Percentiles rank a stretch among this genome's conserved stretches.
phyloP scores from a whole-genome alignment of 2,888 invertebrate genomes.

The Cremastobaeus sp. region DNA sequence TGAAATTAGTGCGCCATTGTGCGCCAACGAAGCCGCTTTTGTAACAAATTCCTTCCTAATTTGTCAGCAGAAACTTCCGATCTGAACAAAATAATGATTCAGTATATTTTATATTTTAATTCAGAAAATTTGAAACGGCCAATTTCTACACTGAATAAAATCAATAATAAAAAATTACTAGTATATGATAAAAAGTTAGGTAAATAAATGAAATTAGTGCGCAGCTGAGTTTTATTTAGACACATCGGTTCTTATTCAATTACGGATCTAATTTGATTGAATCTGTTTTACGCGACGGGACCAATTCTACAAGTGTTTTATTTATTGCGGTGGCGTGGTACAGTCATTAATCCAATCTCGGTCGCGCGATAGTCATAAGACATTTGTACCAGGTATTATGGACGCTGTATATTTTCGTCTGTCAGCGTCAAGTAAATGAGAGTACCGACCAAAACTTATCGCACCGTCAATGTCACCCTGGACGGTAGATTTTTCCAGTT shows the following conservation, averaged over 20 bases:
- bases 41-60: no score
- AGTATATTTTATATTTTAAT: no score
- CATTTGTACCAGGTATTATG: constrained; percentile 41
- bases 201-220: no score
- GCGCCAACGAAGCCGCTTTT: no score
- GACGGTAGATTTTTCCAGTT: constrained; percentile 27
- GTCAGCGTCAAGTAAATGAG: constrained; percentile 33
- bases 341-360: constrained; percentile 22
- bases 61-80: no score
- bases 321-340: constrained; percentile 14
- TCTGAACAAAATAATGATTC: no score
- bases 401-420: constrained; percentile 26
- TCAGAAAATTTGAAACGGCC: no score
- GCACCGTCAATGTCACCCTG: constrained; percentile 43
- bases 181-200: no score
- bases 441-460: constrained; percentile 58
- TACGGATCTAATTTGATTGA: constrained; percentile 34
- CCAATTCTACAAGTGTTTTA: constrained; percentile 35
- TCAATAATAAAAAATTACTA: no score
- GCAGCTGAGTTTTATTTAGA: constrained; percentile 22
- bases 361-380: constrained; percentile 26
- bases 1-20: no score
- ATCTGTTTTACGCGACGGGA: constrained; percentile 37
- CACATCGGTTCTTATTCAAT: constrained; percentile 21
- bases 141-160: no score